phyloP scores from a whole-genome alignment of 2,113 vertebrate genomes.

The Odocoileus virginianus region DNA sequence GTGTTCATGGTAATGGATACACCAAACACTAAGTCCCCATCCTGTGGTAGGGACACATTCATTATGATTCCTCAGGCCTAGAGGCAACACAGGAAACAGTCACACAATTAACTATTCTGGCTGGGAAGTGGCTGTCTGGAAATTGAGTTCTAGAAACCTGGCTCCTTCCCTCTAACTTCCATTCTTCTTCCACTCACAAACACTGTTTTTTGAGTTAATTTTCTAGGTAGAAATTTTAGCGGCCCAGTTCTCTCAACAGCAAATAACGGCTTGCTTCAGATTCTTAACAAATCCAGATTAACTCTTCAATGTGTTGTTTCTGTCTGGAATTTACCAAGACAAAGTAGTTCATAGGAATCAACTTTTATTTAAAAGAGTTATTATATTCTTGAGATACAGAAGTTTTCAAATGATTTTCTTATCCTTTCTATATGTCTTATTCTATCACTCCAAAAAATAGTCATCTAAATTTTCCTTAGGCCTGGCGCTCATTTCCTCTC shows the following conservation, averaged over 20 bases:
- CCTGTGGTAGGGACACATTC: background rate
- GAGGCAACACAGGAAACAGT: background rate
- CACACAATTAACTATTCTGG: background rate
- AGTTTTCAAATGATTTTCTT: background rate
- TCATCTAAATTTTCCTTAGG: background rate
- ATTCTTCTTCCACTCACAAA: background rate
- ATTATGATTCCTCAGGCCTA: background rate
- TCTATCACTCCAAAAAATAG: background rate
- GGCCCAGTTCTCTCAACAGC: background rate
- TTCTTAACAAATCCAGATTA: background rate
- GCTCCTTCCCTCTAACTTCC: background rate
- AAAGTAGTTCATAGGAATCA: background rate
- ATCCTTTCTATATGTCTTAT: background rate
- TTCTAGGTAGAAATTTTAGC: background rate
- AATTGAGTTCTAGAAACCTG: background rate
- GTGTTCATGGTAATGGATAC: background rate
- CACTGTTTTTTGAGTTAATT: constrained; percentile 1
- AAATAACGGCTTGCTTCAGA: background rate
- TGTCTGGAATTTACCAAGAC: background rate
- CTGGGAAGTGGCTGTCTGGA: background rate
- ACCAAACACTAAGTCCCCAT: background rate
- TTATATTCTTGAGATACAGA: background rate
- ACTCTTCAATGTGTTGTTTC: background rate
- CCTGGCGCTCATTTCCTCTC: background rate
- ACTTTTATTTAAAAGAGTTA: background rate